Percentiles rank a stretch among this genome's conserved stretches.
phyloP scores from a whole-genome alignment of 2,888 invertebrate species.

The Tuberolachnus salignus region DNA sequence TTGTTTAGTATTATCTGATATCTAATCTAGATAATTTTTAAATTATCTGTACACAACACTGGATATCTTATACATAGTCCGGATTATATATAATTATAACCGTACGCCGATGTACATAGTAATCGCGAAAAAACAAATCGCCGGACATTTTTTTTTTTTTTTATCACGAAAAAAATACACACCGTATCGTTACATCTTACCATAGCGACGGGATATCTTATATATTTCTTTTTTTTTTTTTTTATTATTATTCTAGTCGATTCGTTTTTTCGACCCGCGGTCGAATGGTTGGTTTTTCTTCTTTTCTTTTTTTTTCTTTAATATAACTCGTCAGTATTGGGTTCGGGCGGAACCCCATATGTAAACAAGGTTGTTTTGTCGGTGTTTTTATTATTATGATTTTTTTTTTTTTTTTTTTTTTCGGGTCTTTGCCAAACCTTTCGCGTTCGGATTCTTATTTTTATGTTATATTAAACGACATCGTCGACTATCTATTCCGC shows the following conservation, averaged over 20 bases:
- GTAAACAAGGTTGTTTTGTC: not conserved
- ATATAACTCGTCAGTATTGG: constrained; percentile 38
- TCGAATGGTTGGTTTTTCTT: too few species aligned
- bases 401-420: not conserved
- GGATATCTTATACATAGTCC: too few species aligned
- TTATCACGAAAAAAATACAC: constrained; percentile 21
- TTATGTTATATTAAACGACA: constrained; percentile 32
- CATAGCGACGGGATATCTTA: too few species aligned
- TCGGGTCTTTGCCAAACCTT: constrained; percentile 9
- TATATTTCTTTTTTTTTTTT: too few species aligned
- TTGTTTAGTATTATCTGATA: too few species aligned
- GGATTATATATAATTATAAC: too few species aligned
- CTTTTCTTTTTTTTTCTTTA: not conserved
- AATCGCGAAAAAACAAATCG: constrained; percentile 43
- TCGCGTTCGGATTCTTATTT: constrained; percentile 13
- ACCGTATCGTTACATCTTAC: not conserved
- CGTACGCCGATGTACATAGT: too few species aligned
- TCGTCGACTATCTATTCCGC: not conserved
- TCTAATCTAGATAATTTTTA: too few species aligned
- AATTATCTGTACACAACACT: too few species aligned
- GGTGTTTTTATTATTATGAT: too few species aligned
- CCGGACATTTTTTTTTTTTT: constrained; percentile 38
- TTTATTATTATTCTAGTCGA: constrained; percentile 1
- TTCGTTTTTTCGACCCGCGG: not conserved
- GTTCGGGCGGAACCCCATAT: not conserved